These are phyloP conservation scores for Ciona savignyi DNA, from an alignment of 23 tunicate genomes.

Conservation along the genomic window DNA sequence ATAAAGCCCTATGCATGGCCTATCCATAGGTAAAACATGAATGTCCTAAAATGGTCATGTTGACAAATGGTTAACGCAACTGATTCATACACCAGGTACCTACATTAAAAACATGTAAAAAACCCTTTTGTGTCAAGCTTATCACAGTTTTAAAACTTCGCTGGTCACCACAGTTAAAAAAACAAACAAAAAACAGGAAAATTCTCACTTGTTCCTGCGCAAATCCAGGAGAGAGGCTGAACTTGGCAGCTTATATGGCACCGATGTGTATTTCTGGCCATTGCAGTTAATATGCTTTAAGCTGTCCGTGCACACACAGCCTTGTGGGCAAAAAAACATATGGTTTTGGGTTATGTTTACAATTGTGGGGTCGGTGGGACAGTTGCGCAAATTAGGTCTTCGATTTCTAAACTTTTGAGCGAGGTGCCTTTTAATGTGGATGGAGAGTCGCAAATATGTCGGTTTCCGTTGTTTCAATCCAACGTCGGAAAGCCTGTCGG, in stretches of 20 bases:
- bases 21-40: no score
- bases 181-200: neutral
- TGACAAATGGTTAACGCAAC: no score
- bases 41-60: no score
- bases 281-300: constrained; percentile 39
- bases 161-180: no score
- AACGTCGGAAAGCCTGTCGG: constrained; percentile 32
- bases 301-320: constrained; percentile 21
- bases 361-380: neutral
- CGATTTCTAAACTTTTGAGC: constrained; percentile 24
- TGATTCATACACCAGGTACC: no score
- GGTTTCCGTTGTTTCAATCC: constrained; percentile 31
- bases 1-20: no score
- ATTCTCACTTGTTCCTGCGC: constrained; percentile 23
- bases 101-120: no score
- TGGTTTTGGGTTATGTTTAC: neutral
- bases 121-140: no score
- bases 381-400: constrained; percentile 27
- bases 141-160: no score
- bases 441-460: constrained; percentile 33
- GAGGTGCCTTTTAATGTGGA: neutral
- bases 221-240: constrained; percentile 28
- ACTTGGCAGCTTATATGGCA: constrained; percentile 13
- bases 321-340: constrained; percentile 13
- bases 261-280: constrained; percentile 4